A percentile compares a stretch with the other conserved stretches of the same genome.
Evolutionary conservation across 2,888 invertebrate genomes (phyloP).

Genomic region (Acanthopleura granulata): DNA sequence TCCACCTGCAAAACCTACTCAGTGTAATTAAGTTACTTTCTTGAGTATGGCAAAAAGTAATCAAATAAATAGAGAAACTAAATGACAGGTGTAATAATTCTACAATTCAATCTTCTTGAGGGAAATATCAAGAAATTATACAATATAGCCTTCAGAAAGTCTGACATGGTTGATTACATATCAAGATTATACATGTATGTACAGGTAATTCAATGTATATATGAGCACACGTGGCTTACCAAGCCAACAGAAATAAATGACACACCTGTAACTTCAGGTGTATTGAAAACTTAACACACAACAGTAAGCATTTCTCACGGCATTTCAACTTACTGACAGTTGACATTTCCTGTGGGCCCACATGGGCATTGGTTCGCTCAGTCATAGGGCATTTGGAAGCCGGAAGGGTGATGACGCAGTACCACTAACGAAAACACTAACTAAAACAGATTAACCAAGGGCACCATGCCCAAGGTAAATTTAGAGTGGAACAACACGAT

Average conservation of each 20-base stretch:
- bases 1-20: too few relatives aligned
- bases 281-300: neutral
- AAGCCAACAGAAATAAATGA: too few relatives aligned
- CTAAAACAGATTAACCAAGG: neutral
- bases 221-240: too few relatives aligned
- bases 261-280: too few relatives aligned
- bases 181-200: constrained; percentile 5
- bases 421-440: neutral
- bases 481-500: neutral
- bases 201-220: neutral
- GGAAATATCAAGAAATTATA: too few relatives aligned
- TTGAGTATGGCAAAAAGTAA: too few relatives aligned
- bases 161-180: too few relatives aligned
- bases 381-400: neutral
- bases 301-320: neutral
- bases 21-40: too few relatives aligned
- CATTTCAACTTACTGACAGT: constrained; percentile 2
- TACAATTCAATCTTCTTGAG: too few relatives aligned
- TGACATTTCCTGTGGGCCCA: neutral
- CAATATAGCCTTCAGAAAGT: too few relatives aligned
- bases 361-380: neutral
- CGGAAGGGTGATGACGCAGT: neutral
- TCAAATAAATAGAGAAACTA: too few relatives aligned
- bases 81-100: too few relatives aligned
- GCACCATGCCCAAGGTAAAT: constrained; percentile 4